Conservation (phyloP, 2,888 invertebrate species). For the Brenthis hecate region DNA sequence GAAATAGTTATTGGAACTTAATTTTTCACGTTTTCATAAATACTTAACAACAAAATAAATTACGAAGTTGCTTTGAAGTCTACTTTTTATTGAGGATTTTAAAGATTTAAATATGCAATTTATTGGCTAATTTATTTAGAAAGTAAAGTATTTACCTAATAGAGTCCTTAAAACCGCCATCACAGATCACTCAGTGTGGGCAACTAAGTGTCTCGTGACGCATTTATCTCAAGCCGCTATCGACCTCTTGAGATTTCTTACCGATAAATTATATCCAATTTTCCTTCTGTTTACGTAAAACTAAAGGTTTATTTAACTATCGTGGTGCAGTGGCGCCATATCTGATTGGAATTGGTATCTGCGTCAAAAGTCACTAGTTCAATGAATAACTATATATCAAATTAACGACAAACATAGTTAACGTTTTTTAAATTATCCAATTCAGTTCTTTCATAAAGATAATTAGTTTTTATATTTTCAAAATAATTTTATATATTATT, state of each 20-base stretch:
- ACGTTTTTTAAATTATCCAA: no score
- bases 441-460: no score
- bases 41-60: no score
- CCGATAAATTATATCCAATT: slow-evolving; percentile 21
- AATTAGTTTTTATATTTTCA: no score
- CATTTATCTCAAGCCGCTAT: slow-evolving; percentile 32
- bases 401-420: no score
- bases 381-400: no score
- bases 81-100: not conserved
- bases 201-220: slow-evolving; percentile 46
- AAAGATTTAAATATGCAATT: not conserved
- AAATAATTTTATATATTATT: no score
- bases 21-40: no score
- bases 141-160: slow-evolving; percentile 50
- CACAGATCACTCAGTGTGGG: slow-evolving; percentile 29
- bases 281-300: slow-evolving; percentile 23
- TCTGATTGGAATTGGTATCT: no score
- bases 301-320: not conserved
- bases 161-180: slow-evolving; percentile 60
- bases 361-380: no score
- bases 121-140: not conserved
- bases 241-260: slow-evolving; percentile 32
- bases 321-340: not conserved
- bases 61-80: no score
- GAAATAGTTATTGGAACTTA: no score